A percentile compares a stretch with the other conserved stretches of the same genome.
These are phyloP conservation scores for Patiria miniata DNA, from an alignment of 35 echinoderm and acorn worm genomes.

Conservation along the genomic window DNA sequence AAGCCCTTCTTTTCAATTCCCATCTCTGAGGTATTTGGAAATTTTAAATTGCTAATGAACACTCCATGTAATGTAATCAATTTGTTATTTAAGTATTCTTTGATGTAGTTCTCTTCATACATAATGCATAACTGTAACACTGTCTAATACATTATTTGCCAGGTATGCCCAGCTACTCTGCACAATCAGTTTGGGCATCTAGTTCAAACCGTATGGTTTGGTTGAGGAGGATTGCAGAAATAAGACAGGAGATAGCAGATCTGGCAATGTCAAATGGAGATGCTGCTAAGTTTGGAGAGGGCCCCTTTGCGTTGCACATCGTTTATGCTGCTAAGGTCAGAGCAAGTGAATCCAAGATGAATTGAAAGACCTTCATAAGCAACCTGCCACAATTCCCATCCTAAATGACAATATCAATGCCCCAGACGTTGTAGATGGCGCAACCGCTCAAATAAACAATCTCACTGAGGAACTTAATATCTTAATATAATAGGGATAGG, in stretches of 20 bases:
- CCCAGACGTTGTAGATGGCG: background rate
- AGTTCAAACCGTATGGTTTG: background rate
- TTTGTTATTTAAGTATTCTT: background rate
- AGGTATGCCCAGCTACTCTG: slow-evolving; percentile 14
- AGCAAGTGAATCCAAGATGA: background rate
- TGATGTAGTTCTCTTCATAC: background rate
- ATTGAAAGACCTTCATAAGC: background rate
- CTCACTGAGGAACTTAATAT: background rate
- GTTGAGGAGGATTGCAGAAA: background rate
- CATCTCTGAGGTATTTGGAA: background rate
- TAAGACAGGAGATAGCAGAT: background rate
- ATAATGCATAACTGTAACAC: no score
- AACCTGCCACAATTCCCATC: background rate
- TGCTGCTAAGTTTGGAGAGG: background rate
- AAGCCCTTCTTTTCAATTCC: background rate
- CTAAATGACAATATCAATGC: background rate
- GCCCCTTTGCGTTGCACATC: background rate
- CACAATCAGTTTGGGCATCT: slow-evolving; percentile 13
- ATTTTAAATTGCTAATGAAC: background rate
- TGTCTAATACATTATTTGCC: no score
- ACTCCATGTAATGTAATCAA: background rate
- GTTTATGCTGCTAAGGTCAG: background rate
- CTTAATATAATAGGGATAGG: no score
- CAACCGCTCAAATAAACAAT: background rate
- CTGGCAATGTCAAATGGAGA: background rate